A percentile compares a stretch with the other conserved stretches of the same genome.
phyloP scores from a whole-genome alignment of 1,140 invertebrate species.

The Xylocopa sonorina region DNA sequence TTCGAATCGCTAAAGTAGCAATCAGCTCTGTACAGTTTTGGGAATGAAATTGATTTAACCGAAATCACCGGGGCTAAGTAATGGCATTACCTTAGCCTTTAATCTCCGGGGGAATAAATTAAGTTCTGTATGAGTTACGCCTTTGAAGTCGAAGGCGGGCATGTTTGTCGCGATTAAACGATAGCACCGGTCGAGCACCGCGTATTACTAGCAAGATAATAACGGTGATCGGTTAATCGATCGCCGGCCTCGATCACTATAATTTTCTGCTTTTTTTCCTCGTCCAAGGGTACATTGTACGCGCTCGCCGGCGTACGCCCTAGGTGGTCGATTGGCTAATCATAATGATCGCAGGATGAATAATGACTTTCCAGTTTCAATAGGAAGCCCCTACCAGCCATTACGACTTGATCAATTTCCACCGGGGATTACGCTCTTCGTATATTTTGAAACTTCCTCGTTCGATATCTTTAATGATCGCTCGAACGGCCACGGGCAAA shows the following conservation, averaged over 20 bases:
- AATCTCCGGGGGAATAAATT: background rate
- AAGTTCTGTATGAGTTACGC: background rate
- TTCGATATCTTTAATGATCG: constrained; percentile 5
- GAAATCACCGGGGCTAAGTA: background rate
- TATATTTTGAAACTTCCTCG: constrained; percentile 42
- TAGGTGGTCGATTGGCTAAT: constrained; percentile 54
- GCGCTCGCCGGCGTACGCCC: constrained; percentile 12
- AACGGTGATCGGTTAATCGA: constrained; percentile 59
- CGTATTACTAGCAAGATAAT: constrained; percentile 55
- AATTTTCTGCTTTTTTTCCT: constrained; percentile 56
- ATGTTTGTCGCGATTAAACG: constrained; percentile 33
- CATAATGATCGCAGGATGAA: constrained; percentile 60
- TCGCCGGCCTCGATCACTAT: constrained; percentile 50
- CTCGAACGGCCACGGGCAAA: background rate
- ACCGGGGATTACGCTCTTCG: constrained; percentile 17
- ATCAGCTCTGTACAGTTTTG: background rate
- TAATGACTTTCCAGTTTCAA: constrained; percentile 51
- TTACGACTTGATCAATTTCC: constrained; percentile 39
- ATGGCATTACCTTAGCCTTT: background rate
- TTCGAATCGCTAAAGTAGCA: background rate
- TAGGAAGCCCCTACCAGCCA: constrained; percentile 24
- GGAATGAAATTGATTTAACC: background rate
- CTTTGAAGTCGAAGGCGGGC: background rate
- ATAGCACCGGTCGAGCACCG: background rate
- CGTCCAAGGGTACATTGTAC: background rate